A percentile compares a stretch with the other conserved stretches of the same genome.
phyloP scores from a whole-genome alignment of 2,888 invertebrate species.

The Xanthostigma xanthostigma region DNA sequence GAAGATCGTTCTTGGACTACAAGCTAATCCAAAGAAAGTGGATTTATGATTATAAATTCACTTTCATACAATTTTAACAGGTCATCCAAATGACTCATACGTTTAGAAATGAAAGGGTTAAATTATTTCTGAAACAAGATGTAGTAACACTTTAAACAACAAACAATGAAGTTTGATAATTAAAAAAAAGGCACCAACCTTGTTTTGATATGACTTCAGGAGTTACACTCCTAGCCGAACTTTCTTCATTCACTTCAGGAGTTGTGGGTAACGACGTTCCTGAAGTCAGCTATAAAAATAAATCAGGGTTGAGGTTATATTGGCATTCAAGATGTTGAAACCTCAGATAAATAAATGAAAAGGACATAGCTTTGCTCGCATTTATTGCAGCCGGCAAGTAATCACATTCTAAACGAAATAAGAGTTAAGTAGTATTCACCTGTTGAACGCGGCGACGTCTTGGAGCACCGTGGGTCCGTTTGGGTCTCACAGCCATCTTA shows the following conservation, averaged over 20 bases:
- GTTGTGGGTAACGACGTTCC: conserved; percentile 48
- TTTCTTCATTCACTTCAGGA: conserved; percentile 65
- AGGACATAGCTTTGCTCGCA: too few species aligned
- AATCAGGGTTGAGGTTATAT: background rate
- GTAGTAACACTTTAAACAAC: background rate
- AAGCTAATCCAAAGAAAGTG: too few species aligned
- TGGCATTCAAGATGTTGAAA: conserved; percentile 1
- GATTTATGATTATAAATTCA: too few species aligned
- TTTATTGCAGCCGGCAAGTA: too few species aligned
- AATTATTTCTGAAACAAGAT: too few species aligned
- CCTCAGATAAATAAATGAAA: too few species aligned
- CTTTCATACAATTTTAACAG: too few species aligned
- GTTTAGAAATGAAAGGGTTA: too few species aligned
- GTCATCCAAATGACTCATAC: too few species aligned
- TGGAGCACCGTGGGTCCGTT: conserved; percentile 59
- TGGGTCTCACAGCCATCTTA: conserved; percentile 63
- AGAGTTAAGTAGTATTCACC: conserved; percentile 20
- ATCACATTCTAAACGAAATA: too few species aligned
- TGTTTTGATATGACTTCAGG: conserved; percentile 34
- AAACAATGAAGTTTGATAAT: background rate
- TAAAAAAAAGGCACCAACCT: conserved; percentile 17
- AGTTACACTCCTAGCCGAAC: conserved; percentile 41
- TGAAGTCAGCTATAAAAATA: conserved; percentile 33
- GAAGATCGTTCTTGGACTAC: too few species aligned
- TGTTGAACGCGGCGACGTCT: conserved; percentile 43